Base-by-base conservation (phyloP, 2,113 vertebrate genomes). In the Otis tarda region DNA sequence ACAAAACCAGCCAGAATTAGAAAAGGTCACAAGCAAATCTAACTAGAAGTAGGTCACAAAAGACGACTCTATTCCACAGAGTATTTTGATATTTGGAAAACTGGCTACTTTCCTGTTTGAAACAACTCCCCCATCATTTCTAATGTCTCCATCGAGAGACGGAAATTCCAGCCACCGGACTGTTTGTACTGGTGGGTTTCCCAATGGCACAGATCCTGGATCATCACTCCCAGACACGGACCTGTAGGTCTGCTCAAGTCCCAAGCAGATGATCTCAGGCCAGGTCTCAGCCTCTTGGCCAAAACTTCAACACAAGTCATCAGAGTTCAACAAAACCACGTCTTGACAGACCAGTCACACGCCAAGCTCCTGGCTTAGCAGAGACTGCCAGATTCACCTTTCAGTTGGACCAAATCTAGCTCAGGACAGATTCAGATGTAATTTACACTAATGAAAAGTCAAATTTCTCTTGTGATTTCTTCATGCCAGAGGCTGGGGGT, bases 21-120 rank as follows among this genome's bases (percentile, higher is more conserved):
- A 98, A 98, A 98, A 98, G 98, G 98, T 98, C 97, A 97, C 81
- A 88, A 87, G 95, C 88, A 96, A 98, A 89, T 87, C 91, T 82
- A 94, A 92, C 73, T 69, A 84, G 91, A 97, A 95, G 56, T 95
- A 92, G 93, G 92, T 93, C 95, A 89, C 90, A 93, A 94, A 95
- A 89, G 53, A 79, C 75, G 79, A 95, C 93, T 95, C 69, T 76
- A 41, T 47, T 87, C 21, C 75, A 77, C 17, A 41, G 2, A 77
- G 28, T 27, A 69, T 79, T 85, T 69, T 0, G 1, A 22, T 83
- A 69, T 65, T 86, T 70, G 55, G 74, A 69, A 93, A 91, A 80
- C 0, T 61, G n/a, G 67, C 79, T 93, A 61, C 70, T 65, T 82
- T 84, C 50, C 77, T 83, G 8, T 70, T 23, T 57, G 49, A 94